Conservation (phyloP, 2,113 vertebrate species). For the Pygoscelis adeliae region DNA sequence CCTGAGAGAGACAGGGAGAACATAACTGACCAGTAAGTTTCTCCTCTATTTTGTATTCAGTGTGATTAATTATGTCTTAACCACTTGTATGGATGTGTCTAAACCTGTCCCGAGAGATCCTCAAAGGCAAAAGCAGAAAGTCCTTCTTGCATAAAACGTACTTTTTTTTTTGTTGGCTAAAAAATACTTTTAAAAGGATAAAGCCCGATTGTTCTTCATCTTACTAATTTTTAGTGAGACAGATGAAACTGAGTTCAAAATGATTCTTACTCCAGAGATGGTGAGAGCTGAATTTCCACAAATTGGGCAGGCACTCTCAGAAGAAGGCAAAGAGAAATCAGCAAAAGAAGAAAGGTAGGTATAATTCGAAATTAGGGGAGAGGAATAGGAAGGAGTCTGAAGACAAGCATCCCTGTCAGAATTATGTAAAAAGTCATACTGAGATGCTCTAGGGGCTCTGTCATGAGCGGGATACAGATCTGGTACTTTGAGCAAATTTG, state of each 20-base stretch:
- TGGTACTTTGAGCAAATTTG: background rate
- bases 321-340: background rate
- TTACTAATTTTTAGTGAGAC: conserved; percentile 67
- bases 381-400: background rate
- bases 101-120: background rate
- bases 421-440: background rate
- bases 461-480: background rate
- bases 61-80: background rate
- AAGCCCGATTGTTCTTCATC: background rate
- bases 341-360: background rate
- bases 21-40: conserved; percentile 59
- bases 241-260: conserved; percentile 62
- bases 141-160: background rate
- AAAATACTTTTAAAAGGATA: background rate
- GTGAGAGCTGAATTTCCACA: conserved; percentile 82
- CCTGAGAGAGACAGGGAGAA: conserved; percentile 75
- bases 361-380: background rate
- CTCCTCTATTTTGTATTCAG: background rate
- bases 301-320: background rate
- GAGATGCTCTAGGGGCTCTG: background rate
- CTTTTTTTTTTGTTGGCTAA: background rate
- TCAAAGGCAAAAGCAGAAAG: background rate
- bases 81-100: background rate
- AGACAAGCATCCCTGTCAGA: background rate
- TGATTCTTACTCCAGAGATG: conserved; percentile 84